Evolutionary conservation across 2,113 vertebrate genomes (phyloP).

Genomic region (Cynopterus brachyotis): DNA sequence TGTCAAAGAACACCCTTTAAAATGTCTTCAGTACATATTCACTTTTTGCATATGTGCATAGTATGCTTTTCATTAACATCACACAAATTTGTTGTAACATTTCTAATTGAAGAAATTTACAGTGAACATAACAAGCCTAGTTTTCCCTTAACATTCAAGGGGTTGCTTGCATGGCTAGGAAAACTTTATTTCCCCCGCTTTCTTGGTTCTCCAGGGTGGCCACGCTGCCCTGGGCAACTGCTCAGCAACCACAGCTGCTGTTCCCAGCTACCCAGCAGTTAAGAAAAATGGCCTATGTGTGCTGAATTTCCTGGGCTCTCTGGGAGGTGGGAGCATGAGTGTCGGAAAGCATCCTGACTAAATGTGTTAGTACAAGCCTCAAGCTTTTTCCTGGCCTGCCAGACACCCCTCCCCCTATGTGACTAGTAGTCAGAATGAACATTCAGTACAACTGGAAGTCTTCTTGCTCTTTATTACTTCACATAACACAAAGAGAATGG

Average conservation of each 20-base stretch:
- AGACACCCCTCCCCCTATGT: background rate
- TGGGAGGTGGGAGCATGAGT: background rate
- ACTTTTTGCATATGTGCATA: slow-evolving; percentile 62
- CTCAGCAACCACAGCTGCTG: slow-evolving; percentile 61
- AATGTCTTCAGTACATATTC: slow-evolving; percentile 58
- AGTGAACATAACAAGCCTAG: slow-evolving; percentile 65
- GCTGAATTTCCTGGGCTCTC: slow-evolving; percentile 52
- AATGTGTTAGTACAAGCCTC: slow-evolving; percentile 36
- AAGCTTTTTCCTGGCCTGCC: background rate
- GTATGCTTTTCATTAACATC: slow-evolving; percentile 77
- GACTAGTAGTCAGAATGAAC: slow-evolving; percentile 21
- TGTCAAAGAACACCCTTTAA: slow-evolving; percentile 66
- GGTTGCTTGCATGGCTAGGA: slow-evolving; percentile 56
- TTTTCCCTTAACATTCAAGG: slow-evolving; percentile 61
- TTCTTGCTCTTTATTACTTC: slow-evolving; percentile 29
- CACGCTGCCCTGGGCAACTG: slow-evolving; percentile 55
- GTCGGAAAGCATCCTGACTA: slow-evolving; percentile 4
- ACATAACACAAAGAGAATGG: background rate
- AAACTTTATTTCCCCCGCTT: slow-evolving; percentile 1
- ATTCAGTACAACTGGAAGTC: background rate
- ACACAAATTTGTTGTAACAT: slow-evolving; percentile 72
- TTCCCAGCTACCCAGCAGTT: slow-evolving; percentile 57
- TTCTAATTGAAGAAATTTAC: slow-evolving; percentile 76
- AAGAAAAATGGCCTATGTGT: slow-evolving; percentile 58
- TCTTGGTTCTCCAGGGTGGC: slow-evolving; percentile 71